Conservation (phyloP, 2,797 vertebrate genomes). For the Catamblyrhynchus diadema region DNA sequence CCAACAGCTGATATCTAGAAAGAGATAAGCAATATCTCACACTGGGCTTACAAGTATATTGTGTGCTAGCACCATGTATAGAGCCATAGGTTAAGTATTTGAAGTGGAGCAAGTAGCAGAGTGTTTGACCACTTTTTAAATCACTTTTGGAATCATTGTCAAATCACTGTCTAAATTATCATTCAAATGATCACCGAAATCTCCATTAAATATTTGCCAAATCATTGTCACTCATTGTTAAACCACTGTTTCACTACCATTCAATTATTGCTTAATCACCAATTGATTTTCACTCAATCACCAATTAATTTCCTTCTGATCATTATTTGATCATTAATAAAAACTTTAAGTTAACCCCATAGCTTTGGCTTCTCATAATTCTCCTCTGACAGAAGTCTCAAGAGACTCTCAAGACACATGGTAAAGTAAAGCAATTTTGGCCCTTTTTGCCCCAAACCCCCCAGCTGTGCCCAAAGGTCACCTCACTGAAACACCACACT, state of each 20-base stretch:
- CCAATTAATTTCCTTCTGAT: background rate
- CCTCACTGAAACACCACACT: fast-evolving
- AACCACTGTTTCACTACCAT: background rate
- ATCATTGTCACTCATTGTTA: background rate
- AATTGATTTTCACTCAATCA: background rate
- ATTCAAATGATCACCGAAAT: background rate
- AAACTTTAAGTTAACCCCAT: background rate
- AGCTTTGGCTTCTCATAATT: background rate
- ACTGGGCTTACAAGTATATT: background rate
- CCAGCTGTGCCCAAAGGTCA: background rate
- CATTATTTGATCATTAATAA: background rate
- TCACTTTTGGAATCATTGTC: background rate
- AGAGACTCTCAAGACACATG: background rate
- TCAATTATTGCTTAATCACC: background rate
- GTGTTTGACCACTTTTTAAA: background rate
- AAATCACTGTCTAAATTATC: background rate
- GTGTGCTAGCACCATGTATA: background rate
- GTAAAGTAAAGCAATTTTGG: background rate
- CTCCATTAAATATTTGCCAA: background rate
- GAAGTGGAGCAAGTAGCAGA: background rate
- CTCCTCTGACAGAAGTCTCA: background rate
- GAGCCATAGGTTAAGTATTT: background rate
- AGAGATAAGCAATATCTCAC: background rate
- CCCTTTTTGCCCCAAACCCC: background rate
- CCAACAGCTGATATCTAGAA: background rate